Conservation (phyloP, 1,140 invertebrate genomes). For the Drosophila watanabei region DNA sequence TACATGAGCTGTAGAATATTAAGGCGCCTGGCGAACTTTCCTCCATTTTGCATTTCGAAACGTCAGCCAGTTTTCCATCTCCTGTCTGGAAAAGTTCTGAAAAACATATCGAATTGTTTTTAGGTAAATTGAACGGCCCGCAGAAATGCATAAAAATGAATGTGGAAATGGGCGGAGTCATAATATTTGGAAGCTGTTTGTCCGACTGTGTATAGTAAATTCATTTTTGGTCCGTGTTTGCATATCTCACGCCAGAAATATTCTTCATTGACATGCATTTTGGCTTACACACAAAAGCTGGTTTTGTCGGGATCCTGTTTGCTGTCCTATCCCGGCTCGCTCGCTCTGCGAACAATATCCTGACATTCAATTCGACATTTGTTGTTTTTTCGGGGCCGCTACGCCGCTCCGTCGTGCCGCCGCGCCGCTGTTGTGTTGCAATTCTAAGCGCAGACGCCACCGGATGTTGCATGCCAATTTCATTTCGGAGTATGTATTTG, state of each 20-base stretch:
- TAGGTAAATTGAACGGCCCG: conserved; percentile 32
- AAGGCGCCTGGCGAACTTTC: not conserved
- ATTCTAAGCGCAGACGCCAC: conserved; percentile 79
- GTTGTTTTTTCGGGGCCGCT: conserved; percentile 44
- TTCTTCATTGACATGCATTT: conserved; percentile 78
- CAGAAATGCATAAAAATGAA: conserved; percentile 46
- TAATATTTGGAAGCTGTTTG: conserved; percentile 39
- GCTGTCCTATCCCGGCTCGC: not conserved
- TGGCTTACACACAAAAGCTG: conserved; percentile 65
- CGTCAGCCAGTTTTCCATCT: conserved; percentile 34
- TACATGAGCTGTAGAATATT: not conserved
- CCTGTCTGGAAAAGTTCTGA: conserved; percentile 34
- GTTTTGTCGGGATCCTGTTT: conserved; percentile 32
- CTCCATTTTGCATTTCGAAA: not conserved
- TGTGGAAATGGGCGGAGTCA: conserved; percentile 8
- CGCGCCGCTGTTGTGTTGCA: conserved; percentile 58
- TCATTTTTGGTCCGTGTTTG: conserved; percentile 77
- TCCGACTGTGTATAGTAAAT: conserved; percentile 55
- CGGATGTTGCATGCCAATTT: conserved; percentile 83
- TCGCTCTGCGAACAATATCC: conserved; percentile 64
- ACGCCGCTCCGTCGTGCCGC: not conserved
- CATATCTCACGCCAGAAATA: conserved; percentile 71
- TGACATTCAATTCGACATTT: conserved; percentile 83
- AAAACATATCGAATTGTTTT: conserved; percentile 41
- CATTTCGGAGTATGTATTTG: conserved; percentile 55